Evolutionary conservation across 2,888 invertebrate genomes (phyloP), one percentile per base, ranked within the genome.

Genomic region (Ophraella communa): DNA sequence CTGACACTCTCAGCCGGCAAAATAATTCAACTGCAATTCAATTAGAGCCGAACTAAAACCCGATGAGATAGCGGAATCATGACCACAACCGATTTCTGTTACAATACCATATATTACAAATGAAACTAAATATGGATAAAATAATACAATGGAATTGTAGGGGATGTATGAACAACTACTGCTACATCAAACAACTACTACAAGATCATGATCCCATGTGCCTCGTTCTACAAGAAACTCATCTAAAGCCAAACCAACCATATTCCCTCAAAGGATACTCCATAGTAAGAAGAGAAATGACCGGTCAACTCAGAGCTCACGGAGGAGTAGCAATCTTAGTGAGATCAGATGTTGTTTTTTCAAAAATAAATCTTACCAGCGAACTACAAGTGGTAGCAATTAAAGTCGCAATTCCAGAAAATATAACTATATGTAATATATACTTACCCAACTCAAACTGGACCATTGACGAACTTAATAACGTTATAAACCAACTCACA

Each of bases 141-240:
- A 55, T 62, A 10, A 57, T 58, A 21, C 52, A 58, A n/a, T 64
- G 64, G 58, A 64, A 58, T 23, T 58, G 57, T 47, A 58, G 54
- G 18, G 64, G 64, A 11, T 44, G 35, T 20, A 49, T 44, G 23
- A 5, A 5, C 5, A 52, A 58, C 39, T 58, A 62, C 18, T 11
- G 18, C 3, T 54, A 62, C 23, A 18, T 62, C 1, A 56, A 62
- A 57, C 23, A 23, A 39, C 8, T 62, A 10, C 5, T 62, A 17
- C 2, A 30, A 18, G 57, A 62, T 10, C 10, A 55, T 5, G 5
- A 18, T 10, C 62, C 56, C 1, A 39, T 61, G 14, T 61, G 61
- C 17, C 7, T 62, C 17, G 49, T 21, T 30, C 33, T 57, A 4
- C 63, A 66, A 35, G 58, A 66, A 35, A 62, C 60, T 4, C 66